Base-by-base conservation (phyloP, 2,797 vertebrate species). In the Tauraco hartlaubi region DNA sequence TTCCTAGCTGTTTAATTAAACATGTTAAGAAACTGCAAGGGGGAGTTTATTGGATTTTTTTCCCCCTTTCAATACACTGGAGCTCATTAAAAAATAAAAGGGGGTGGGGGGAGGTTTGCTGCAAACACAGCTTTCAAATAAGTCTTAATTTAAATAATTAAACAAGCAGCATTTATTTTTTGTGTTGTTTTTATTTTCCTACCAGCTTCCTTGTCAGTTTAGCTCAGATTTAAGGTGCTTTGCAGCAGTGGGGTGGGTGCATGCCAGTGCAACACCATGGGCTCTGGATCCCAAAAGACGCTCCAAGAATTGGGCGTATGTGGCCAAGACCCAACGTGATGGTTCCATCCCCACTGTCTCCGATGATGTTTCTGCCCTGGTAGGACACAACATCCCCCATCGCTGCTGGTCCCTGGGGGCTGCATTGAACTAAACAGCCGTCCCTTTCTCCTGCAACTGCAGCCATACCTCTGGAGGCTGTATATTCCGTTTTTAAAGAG, bases 1-100 rank as follows among this genome's bases (percentile, higher is more conserved):
- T n/a, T 78, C 83, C 26, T 69, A 25, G 77, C 82, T 85, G 63
- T 74, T 95, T 79, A 95, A 94, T 96, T 93, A 92, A 93, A 93
- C 69, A 88, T 73, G 92, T 76, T 59, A 69, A 37, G 69, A 90
- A 90, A 88, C 88, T 55, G 46, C 88, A 77, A 28, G 25, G 25
- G 39, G 59, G 51, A 79, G n/a, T 55, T 64, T 73, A 69, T 43
- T 74, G 54, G 86, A 75, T 75, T 77, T 39, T 31, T 6, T 4
- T 3, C 2, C 17, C 16, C 2, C 8, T 39, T 76, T 62, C 80
- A 68, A 21, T 64, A 35, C 44, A 48, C 52, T 54, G 74, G 37
- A 79, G 69, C 86, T 96, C 59, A 54, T 93, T 90, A 92, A 96
- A 92, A 92, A 91, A n/a, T 76, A 85, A 93, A 90, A 9, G 41